Percentiles rank a stretch among this genome's conserved stretches.
phyloP scores from a whole-genome alignment of 2,797 vertebrate genomes.

The Gadopsis bispinosus region DNA sequence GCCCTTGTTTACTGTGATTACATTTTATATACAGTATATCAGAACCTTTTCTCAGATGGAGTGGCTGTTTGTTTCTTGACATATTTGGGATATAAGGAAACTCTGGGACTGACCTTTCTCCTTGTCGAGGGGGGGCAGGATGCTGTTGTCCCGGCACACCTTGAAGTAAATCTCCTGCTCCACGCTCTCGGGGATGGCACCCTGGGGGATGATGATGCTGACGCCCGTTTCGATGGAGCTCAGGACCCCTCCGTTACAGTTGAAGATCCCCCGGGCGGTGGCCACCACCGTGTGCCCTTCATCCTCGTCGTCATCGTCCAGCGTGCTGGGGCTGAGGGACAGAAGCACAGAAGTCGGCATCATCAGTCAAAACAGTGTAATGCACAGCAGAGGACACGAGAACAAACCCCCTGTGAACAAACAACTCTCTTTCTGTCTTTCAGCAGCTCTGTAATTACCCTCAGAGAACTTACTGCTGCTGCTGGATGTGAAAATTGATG shows the following conservation, averaged over 20 bases:
- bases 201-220: conserved; percentile 98
- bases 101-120: conserved; percentile 93
- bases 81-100: conserved; percentile 13
- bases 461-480: conserved; percentile 8
- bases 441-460: conserved; percentile 30
- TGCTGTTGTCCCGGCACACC: conserved; percentile 99
- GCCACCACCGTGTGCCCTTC: conserved; percentile 98
- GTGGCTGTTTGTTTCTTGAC: conserved; percentile 8
- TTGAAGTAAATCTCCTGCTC: conserved; percentile 99
- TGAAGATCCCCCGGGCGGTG: conserved; percentile 96
- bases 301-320: conserved; percentile 97
- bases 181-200: conserved; percentile 95
- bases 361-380: conserved; percentile 50
- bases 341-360: conserved; percentile 54
- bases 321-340: conserved; percentile 89
- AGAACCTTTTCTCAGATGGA: conserved; percentile 5
- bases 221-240: conserved; percentile 99
- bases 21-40: background rate
- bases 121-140: conserved; percentile 98
- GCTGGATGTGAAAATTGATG: background rate
- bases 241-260: conserved; percentile 96
- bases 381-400: conserved; percentile 29
- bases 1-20: background rate
- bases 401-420: conserved; percentile 30
- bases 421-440: conserved; percentile 18